Base-by-base conservation (phyloP, 2,797 vertebrate genomes). In the Spatula versicolor region DNA sequence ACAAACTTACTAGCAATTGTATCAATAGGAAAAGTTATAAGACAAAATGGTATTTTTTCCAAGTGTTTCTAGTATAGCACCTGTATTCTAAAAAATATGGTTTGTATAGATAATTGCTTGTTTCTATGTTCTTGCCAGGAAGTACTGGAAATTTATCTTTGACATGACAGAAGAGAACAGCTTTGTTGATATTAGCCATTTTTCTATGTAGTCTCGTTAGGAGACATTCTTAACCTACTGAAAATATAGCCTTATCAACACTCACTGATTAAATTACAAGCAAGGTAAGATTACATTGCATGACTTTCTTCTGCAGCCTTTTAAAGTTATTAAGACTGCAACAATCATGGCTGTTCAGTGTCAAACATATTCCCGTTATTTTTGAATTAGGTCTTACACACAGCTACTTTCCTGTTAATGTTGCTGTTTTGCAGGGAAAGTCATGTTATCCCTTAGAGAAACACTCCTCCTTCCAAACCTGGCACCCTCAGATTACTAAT, bases 111-210 rank as follows among this genome's bases (percentile, higher is more conserved):
- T 93, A 95, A 93, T 54, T 54, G 63, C 26, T 73, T 93, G 26
- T 79, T 95, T 96, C 92, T 50, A 96, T 89, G 69, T 96, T 10
- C 41, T 85, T 93, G 77, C 91, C 92, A 94, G 85, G 16, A 86
- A 83, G 66, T 25, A 73, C 62, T 73, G 59, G 63, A 83, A 97
- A 94, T 84, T 90, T 84, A 64, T 91, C 35, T 92, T 30, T 79
- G 71, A 90, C 33, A 28, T 73, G 39, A 79, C 60, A 84, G 39
- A 91, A 84, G 77, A 88, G 18, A 60, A 74, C 48, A 86, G 35
- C 76, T 91, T 92, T 91, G 63, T 73, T 93, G 63, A n/a, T 90
- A 82, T 68, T 92, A 86, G 77, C 20, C 90, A 37, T 67, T 91
- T 94, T 93, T 90, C 43, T 76, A 8, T 41, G 67, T 79, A 66